Evolutionary conservation across 2,113 vertebrate species (phyloP).

Genomic region (Phyllopteryx taeniolatus): DNA sequence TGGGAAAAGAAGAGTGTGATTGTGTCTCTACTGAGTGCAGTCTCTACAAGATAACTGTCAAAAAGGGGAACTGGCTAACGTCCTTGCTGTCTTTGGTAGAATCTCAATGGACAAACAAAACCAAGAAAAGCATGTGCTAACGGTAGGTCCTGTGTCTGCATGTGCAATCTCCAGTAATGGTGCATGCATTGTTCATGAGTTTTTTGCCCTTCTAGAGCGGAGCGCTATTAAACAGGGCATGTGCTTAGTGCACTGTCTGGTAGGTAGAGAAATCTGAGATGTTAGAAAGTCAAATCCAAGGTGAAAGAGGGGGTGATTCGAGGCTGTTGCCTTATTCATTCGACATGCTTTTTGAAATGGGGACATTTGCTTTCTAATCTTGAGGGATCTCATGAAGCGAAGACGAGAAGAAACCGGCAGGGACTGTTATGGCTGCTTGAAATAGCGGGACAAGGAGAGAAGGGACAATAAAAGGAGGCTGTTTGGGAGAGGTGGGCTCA

Average conservation of each 20-base stretch:
- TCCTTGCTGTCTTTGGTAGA: slow-evolving; percentile 30
- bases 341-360: slow-evolving; percentile 24
- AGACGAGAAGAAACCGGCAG: slow-evolving; percentile 12
- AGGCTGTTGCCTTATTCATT: slow-evolving; percentile 18
- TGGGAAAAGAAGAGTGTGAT: slow-evolving; percentile 49
- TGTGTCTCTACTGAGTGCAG: slow-evolving; percentile 35
- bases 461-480: slow-evolving; percentile 31
- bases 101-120: slow-evolving; percentile 63
- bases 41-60: slow-evolving; percentile 22
- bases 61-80: slow-evolving; percentile 29
- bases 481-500: slow-evolving; percentile 12
- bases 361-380: slow-evolving; percentile 24
- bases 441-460: slow-evolving; percentile 50
- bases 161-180: slow-evolving; percentile 10
- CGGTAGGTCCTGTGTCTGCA: slow-evolving; percentile 56
- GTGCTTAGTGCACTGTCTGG: slow-evolving; percentile 19
- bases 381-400: slow-evolving; percentile 21
- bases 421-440: slow-evolving; percentile 61
- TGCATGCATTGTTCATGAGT: slow-evolving; percentile 27
- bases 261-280: neutral
- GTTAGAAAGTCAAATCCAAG: neutral
- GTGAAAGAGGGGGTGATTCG: slow-evolving; percentile 6
- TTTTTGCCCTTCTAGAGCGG: neutral
- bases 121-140: slow-evolving; percentile 62
- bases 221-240: slow-evolving; percentile 35